Conservation (phyloP, 2,797 vertebrate species). For the Aplochiton taeniatus region DNA sequence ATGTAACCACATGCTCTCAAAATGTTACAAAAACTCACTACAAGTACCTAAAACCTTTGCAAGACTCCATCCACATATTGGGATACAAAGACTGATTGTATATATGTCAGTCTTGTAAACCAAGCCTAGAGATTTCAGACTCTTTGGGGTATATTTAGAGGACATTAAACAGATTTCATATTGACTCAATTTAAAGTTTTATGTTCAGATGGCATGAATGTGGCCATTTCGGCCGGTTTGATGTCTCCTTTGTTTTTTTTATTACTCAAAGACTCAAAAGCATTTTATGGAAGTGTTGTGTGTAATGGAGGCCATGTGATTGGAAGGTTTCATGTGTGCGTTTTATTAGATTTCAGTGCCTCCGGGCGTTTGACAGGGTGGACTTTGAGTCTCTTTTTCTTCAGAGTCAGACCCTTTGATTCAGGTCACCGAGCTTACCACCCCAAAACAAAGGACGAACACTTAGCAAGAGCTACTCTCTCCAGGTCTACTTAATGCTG, state of each 20-base stretch:
- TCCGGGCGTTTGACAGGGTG: constrained; percentile 14
- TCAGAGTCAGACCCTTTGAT: constrained; percentile 45
- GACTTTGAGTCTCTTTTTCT: constrained; percentile 37
- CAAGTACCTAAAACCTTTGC: too few species aligned
- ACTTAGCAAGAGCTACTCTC: constrained; percentile 62
- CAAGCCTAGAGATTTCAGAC: background rate
- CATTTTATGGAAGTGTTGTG: constrained; percentile 24
- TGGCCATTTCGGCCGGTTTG: background rate
- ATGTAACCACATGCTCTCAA: too few species aligned
- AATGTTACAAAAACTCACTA: too few species aligned
- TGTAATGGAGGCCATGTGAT: constrained; percentile 36
- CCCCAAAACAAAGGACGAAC: constrained; percentile 53
- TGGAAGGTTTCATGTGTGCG: constrained; percentile 5
- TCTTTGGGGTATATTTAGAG: constrained; percentile 12
- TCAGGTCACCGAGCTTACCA: constrained; percentile 64
- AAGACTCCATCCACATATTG: background rate
- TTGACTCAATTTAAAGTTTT: constrained; percentile 33
- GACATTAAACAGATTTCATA: constrained; percentile 36
- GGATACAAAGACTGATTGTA: background rate
- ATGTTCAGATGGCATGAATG: constrained; percentile 37
- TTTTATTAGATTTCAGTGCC: constrained; percentile 30
- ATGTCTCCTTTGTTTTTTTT: constrained; percentile 21
- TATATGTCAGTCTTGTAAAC: background rate
- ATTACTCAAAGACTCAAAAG: constrained; percentile 12
- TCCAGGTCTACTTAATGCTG: constrained; percentile 48